These are phyloP conservation scores for Tetraodon nigroviridis DNA, from an alignment of 2,113 vertebrate species.

Conservation along the genomic window DNA sequence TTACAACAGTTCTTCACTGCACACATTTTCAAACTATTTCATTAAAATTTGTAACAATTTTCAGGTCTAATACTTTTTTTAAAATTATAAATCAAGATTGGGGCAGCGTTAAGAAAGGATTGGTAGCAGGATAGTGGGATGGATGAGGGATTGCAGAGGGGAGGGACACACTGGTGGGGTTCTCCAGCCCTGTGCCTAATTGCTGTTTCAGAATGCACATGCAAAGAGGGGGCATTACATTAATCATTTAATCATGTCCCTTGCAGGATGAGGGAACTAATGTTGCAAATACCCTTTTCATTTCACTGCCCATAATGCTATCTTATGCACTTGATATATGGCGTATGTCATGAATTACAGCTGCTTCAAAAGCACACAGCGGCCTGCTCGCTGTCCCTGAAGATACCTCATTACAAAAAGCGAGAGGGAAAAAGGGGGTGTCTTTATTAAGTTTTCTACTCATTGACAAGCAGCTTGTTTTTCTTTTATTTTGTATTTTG, in stretches of 20 bases:
- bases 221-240: slow-evolving; percentile 96
- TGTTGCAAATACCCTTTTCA: slow-evolving; percentile 99
- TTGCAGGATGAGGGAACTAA: slow-evolving; percentile 99
- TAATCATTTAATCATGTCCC: slow-evolving; percentile 99
- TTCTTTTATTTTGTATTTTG: slow-evolving; percentile 13
- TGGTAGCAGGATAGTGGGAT: slow-evolving; percentile 9
- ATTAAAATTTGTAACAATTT: slow-evolving; percentile 81
- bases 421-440: slow-evolving; percentile 45
- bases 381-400: slow-evolving; percentile 83
- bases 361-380: slow-evolving; percentile 92
- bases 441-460: slow-evolving; percentile 85
- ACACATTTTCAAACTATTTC: slow-evolving; percentile 85
- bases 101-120: slow-evolving; percentile 39
- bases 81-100: slow-evolving; percentile 92
- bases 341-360: slow-evolving; percentile 99
- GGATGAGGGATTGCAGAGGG: slow-evolving; percentile 72
- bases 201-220: slow-evolving; percentile 99
- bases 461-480: slow-evolving; percentile 78
- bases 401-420: slow-evolving; percentile 85
- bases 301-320: slow-evolving; percentile 98
- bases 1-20: slow-evolving; percentile 84
- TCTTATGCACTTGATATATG: slow-evolving; percentile 99
- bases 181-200: slow-evolving; percentile 93
- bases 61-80: slow-evolving; percentile 86
- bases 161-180: slow-evolving; percentile 84